Conservation (phyloP, 2,113 vertebrate species). For the Syrrhaptes paradoxus region DNA sequence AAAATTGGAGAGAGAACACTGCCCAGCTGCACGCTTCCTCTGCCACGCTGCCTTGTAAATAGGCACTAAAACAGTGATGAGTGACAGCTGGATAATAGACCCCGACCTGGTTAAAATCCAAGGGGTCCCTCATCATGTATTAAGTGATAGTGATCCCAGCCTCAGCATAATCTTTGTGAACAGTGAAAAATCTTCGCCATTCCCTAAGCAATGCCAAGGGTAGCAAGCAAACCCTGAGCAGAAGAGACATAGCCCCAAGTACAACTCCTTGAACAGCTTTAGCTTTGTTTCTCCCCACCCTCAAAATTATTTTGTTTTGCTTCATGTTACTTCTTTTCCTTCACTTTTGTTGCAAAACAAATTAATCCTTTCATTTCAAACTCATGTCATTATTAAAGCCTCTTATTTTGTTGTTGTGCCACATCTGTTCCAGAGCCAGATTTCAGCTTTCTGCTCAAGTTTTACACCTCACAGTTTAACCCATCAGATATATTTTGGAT, state of each 20-base stretch:
- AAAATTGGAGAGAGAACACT: neutral
- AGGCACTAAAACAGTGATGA: neutral
- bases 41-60: neutral
- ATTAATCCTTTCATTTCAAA: conserved; percentile 45
- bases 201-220: neutral
- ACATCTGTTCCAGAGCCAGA: neutral
- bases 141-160: neutral
- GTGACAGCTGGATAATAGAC: neutral
- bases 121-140: too few relatives aligned
- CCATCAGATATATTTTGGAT: neutral
- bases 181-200: neutral
- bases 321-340: neutral
- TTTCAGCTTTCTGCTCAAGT: neutral
- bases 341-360: neutral
- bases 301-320: neutral
- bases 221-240: neutral
- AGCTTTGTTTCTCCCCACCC: neutral
- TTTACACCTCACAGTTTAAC: neutral
- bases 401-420: neutral
- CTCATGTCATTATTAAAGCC: conserved; percentile 21
- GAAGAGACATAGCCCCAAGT: neutral
- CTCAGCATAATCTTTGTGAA: neutral
- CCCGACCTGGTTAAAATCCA: neutral
- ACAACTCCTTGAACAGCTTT: neutral
- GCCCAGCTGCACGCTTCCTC: neutral